Conservation (phyloP, 2,888 invertebrate species). For the Willowsia nigromaculata region DNA sequence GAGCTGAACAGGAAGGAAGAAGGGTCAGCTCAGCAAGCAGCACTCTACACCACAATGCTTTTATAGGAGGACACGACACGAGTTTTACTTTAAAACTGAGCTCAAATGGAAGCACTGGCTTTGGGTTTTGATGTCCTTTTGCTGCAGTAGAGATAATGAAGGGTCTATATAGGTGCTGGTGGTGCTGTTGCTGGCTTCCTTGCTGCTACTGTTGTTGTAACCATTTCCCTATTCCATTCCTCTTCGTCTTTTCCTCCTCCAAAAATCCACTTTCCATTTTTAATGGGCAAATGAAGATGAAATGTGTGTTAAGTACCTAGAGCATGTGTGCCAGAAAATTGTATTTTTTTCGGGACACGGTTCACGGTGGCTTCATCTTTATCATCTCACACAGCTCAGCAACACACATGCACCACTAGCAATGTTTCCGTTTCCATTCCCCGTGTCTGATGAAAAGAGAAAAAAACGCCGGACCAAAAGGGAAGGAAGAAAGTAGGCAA, state of each 20-base stretch:
- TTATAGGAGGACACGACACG: background rate
- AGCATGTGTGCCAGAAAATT: slow-evolving; percentile 43
- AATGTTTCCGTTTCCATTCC: slow-evolving; percentile 32
- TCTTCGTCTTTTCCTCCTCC: background rate
- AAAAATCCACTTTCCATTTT: slow-evolving; percentile 45
- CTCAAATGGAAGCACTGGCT: background rate
- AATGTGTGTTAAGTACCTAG: slow-evolving; percentile 67
- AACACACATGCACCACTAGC: background rate
- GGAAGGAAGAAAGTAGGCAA: background rate
- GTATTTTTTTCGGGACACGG: slow-evolving; percentile 35
- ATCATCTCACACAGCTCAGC: slow-evolving; percentile 2
- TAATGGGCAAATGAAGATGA: slow-evolving; percentile 48
- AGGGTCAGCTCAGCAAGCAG: slow-evolving; percentile 17
- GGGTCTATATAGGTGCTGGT: slow-evolving; percentile 47
- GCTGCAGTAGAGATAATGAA: slow-evolving; percentile 39
- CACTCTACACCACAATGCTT: background rate
- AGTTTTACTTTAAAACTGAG: slow-evolving; percentile 19
- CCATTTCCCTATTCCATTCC: background rate
- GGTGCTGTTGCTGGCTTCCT: no score
- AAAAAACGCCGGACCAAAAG: slow-evolving; percentile 18
- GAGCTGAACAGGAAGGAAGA: slow-evolving; percentile 21
- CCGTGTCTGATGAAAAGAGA: background rate
- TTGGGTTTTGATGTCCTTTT: slow-evolving; percentile 2
- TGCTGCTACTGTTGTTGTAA: background rate
- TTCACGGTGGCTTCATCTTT: slow-evolving; percentile 37